Base-by-base conservation (phyloP, 2,888 invertebrate species). In the Drosophila pegasa region DNA sequence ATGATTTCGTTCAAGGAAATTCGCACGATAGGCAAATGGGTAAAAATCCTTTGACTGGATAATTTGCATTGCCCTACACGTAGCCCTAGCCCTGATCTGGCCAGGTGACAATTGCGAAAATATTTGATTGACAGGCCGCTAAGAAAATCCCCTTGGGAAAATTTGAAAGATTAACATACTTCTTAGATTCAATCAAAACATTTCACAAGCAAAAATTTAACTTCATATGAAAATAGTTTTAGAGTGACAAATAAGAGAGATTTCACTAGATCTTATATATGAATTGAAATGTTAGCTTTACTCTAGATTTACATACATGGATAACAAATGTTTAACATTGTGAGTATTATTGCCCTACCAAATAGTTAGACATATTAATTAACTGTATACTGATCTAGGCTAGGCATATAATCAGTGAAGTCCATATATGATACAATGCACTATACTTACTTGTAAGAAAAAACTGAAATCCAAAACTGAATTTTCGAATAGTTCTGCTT, bases 21-120 rank as follows among this genome's bases (percentile, higher is more conserved):
- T 75, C 75, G 75, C 78, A 78, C 75, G 74, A 62, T 64, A 60
- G 6, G 65, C 54, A 60, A 38, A 68, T 67, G 33, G 16, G 14
- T 43, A 52, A 20, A 47, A 56, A 37, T 60, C 38, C 45, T 41
- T 40, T 29, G 14, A n/a, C 25, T 18, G 31, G 6, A 71, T 45
- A 61, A 74, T 78, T 78, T 75, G 61, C 74, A 78, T 78, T 62
- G 25, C 22, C 25, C 20, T 47, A 16, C 10, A 12, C 22, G 2
- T 3, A n/a, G 20, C 20, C n/a, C 25, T 20, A 4, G 12, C 16
- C 35, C 8, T 12, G 20, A 5, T 6, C 40, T 40, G 16, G 10
- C 33, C 71, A 43, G 50, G 16, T 55, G 40, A 47, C 31, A 33
- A 0, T 52, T 52, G 51, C 25, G 48, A 43, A 43, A 54, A 54